Conservation (phyloP, 2,888 invertebrate genomes). For the Synanthedon myopaeformis region DNA sequence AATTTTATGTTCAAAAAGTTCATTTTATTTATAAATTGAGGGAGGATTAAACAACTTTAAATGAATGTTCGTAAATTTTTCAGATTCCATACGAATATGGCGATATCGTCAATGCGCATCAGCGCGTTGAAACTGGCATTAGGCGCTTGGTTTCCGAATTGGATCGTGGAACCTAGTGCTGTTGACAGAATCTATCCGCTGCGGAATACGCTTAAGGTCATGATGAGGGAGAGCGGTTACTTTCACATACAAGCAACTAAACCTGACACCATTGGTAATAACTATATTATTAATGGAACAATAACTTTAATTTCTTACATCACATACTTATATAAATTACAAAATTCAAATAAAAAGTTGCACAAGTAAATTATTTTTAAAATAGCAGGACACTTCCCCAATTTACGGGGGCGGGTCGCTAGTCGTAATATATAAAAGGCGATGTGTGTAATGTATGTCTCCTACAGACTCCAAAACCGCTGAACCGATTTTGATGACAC, state of each 20-base stretch:
- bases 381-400: too few species aligned
- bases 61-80: slow-evolving; percentile 23
- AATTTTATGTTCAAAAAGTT: slow-evolving; percentile 5
- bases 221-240: slow-evolving; percentile 71
- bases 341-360: too few species aligned
- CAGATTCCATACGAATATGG: slow-evolving; percentile 78
- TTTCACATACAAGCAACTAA: slow-evolving; percentile 85
- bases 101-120: slow-evolving; percentile 41
- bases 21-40: not conserved
- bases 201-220: slow-evolving; percentile 21
- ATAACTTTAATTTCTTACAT: not conserved
- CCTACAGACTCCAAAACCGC: too few species aligned
- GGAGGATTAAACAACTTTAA: not conserved
- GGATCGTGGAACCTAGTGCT: slow-evolving; percentile 50
- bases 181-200: slow-evolving; percentile 66
- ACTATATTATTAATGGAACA: too few species aligned
- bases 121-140: slow-evolving; percentile 45
- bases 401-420: too few species aligned
- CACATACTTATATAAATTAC: not conserved
- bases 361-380: too few species aligned
- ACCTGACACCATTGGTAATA: slow-evolving; percentile 83
- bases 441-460: too few species aligned
- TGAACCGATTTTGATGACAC: too few species aligned
- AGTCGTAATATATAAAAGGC: too few species aligned
- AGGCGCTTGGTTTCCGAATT: slow-evolving; percentile 61